Evolutionary conservation across 2,888 invertebrate genomes (phyloP).

Genomic region (Matsumyia berberina): DNA sequence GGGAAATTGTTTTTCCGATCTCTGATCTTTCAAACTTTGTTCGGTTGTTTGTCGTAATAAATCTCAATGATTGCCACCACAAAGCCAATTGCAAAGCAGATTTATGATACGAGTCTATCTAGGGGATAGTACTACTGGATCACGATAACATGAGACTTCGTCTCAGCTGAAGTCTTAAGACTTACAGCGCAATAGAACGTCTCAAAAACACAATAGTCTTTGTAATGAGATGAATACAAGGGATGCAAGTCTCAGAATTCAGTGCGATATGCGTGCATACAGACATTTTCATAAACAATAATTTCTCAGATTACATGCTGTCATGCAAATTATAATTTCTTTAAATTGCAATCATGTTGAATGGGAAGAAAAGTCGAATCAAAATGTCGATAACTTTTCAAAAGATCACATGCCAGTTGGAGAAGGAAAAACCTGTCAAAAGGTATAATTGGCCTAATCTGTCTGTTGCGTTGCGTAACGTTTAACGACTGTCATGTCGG

Average conservation of each 20-base stretch:
- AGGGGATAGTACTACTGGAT: slow-evolving; percentile 44
- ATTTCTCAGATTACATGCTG: too few relatives aligned
- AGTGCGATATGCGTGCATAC: slow-evolving; percentile 46
- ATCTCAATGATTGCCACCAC: slow-evolving; percentile 54
- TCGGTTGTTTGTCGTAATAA: slow-evolving; percentile 45
- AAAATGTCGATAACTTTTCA: slow-evolving; percentile 24
- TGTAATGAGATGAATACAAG: slow-evolving; percentile 61
- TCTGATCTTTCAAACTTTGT: slow-evolving; percentile 48
- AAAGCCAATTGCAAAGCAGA: slow-evolving; percentile 34
- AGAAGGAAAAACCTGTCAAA: not conserved
- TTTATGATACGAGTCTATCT: slow-evolving; percentile 22
- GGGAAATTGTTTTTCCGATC: slow-evolving; percentile 68
- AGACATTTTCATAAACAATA: not conserved
- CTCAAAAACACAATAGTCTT: slow-evolving; percentile 30
- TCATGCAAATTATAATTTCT: slow-evolving; percentile 31
- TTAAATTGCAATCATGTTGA: slow-evolving; percentile 32
- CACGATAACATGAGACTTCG: slow-evolving; percentile 32
- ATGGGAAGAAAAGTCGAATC: slow-evolving; percentile 9
- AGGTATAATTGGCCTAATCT: slow-evolving; percentile 8
- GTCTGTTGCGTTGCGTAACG: too few relatives aligned
- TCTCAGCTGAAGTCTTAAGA: slow-evolving; percentile 25
- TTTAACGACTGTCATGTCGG: too few relatives aligned
- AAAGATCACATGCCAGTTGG: slow-evolving; percentile 12
- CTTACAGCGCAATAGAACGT: slow-evolving; percentile 34
- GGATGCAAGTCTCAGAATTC: slow-evolving; percentile 1